Evolutionary conservation across 1,140 invertebrate genomes (phyloP), one percentile per base, ranked within the genome.

Genomic region (Tribolium castaneum): DNA sequence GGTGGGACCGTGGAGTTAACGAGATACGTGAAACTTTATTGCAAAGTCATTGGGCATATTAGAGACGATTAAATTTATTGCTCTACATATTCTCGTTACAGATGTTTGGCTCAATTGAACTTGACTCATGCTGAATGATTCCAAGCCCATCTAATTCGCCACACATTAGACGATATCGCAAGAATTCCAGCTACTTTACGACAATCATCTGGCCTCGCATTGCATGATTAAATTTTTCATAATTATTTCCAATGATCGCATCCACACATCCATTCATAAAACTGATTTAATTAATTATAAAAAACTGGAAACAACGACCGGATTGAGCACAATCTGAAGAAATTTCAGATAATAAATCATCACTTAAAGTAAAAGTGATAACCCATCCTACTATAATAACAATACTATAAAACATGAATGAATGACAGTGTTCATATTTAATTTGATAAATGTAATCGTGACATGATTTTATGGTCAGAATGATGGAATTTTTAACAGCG

Each of bases 61-160:
- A 66, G 59, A 66, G 25, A 66, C 34, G 59, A 66, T 66, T 66
- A 66, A 72, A 72, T 72, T 73, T 73, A 54, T 73, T 52, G 71
- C 52, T 51, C 45, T 50, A 72, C 45, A 72, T 51, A 73, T 73
- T 73, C 71, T 73, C 7, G 19, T 54, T 54, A 51, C 70, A 72
- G 25, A 73, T 54, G 52, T 51, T 54, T 34, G 25, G 30, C 45
- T 51, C 71, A 73, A 73, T 73, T 73, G 71, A 73, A 73, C 71
- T 73, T 73, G 71, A 52, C 71, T 73, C 71, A 30, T 72, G 56
- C 70, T 62, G 56, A 62, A 62, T 62, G 56, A 62, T 62, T 30
- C 45, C 50, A 30, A 72, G 35, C 39, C 45, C 45, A 51, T 52
- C 45, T 73, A 73, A 73, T 73, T 73, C 71, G 71, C 71, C 49